Percentiles rank a stretch among this genome's conserved stretches.
Conservation (phyloP, 2,797 vertebrate genomes). For the Anas acuta region DNA sequence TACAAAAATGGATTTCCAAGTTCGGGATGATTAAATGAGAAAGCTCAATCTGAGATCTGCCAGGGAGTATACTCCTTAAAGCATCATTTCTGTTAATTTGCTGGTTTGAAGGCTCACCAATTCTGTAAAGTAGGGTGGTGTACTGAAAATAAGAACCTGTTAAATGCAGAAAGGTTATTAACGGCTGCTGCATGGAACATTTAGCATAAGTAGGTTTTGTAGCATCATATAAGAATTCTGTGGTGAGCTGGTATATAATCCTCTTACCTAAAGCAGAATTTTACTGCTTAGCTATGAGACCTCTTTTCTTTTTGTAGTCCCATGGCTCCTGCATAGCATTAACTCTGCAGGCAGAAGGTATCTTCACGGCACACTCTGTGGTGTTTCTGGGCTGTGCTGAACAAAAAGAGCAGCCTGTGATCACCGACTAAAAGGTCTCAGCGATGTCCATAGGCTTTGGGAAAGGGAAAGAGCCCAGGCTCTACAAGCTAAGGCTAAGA, state of each 20-base stretch:
- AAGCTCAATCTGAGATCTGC: neutral
- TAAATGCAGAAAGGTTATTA: neutral
- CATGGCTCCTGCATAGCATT: neutral
- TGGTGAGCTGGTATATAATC: neutral
- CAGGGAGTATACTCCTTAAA: neutral
- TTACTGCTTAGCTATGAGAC: neutral
- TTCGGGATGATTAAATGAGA: neutral
- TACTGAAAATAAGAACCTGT: neutral
- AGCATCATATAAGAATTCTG: neutral
- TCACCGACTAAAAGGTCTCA: neutral
- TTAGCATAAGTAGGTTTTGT: neutral
- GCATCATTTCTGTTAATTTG: neutral
- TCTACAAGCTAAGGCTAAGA: neutral
- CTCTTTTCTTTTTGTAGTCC: neutral
- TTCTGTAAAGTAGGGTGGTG: neutral
- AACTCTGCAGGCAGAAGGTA: neutral
- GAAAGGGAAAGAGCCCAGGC: neutral
- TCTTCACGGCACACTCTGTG: neutral
- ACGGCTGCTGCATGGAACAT: neutral
- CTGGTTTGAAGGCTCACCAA: neutral
- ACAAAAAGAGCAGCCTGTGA: neutral
- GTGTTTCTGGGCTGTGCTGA: neutral
- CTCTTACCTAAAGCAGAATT: neutral
- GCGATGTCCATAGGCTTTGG: neutral
- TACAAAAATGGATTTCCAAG: no score